phyloP scores from a whole-genome alignment of 2,888 invertebrate species.

The Eremobia ochroleuca region DNA sequence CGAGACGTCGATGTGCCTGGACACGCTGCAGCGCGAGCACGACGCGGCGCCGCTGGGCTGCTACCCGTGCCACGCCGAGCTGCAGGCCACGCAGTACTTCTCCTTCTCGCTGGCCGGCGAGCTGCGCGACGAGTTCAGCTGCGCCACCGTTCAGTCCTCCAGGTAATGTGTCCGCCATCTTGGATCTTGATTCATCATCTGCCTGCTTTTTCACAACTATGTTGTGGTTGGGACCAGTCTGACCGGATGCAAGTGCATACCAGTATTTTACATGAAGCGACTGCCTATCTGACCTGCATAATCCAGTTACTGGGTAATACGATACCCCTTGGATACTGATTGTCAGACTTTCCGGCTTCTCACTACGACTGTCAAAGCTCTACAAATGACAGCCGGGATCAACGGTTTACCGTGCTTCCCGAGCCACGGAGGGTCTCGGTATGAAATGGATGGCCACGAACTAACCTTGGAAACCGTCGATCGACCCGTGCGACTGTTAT shows the following conservation, averaged over 20 bases:
- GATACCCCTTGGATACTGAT: not conserved
- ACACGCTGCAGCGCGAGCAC: constrained; percentile 94
- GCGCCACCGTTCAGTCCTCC: constrained; percentile 92
- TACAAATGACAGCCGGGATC: not conserved
- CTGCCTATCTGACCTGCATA: not conserved
- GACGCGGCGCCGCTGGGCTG: constrained; percentile 93
- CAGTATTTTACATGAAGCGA: not conserved
- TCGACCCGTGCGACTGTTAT: not conserved
- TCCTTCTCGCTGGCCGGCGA: constrained; percentile 93
- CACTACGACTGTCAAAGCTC: not conserved
- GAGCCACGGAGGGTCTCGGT: not conserved
- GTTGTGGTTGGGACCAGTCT: not conserved
- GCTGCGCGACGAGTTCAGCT: constrained; percentile 94
- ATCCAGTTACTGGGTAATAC: not conserved
- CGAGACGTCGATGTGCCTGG: constrained; percentile 93
- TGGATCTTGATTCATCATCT: not conserved
- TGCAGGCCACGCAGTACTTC: constrained; percentile 94
- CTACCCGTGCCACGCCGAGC: constrained; percentile 93
- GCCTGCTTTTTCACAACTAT: not conserved
- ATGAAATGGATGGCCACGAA: not conserved
- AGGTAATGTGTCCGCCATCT: constrained; percentile 71
- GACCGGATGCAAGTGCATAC: not conserved
- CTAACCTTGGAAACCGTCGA: not conserved
- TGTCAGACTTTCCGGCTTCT: not conserved
- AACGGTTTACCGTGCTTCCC: not conserved